Base-by-base conservation (phyloP, 2,113 vertebrate genomes). In the Nipponia nippon region DNA sequence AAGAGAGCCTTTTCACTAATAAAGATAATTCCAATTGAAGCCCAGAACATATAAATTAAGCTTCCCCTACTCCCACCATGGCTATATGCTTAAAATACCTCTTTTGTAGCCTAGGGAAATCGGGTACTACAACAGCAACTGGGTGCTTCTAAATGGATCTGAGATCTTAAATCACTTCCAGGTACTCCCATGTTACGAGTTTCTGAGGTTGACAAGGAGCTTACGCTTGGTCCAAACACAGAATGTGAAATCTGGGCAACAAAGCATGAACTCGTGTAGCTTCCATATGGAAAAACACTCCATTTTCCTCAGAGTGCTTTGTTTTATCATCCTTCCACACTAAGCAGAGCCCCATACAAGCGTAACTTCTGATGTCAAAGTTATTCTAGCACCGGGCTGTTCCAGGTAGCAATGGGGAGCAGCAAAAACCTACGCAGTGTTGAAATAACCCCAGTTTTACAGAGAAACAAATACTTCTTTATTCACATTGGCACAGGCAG, bases 101-200 rank as follows among this genome's bases (percentile, higher is more conserved):
- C 50, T 66, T 63, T 20, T 34, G 55, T 8, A 62, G 70, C 30
- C 42, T 12, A 10, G 23, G 73, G 46, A 46, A 90, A 63, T 2
- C 16, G 22, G 44, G 27, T 16, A 9, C 56, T 27, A 13, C 29
- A 7, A 15, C 46, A 55, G 55, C 66, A 55, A 42, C 44, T 18
- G 13, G 56, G 53, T 17, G 62, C 11, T 75, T 76, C 63, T 50
- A 36, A 69, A 18, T 3, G 16, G 32, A 67, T 25, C 25, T 2
- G 1, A 61, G 65, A 44, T 30, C 61, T 85, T 12, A 18, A 58
- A 25, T 22, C 61, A 58, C n/a, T 38, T 59, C 44, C 46, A 38
- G 25, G 29, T 32, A n/a, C 30, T 22, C 44, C 29, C 44, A 58
- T 1, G 0, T 47, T 15, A n/a, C 0, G 0, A 32, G 13, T 73